Evolutionary conservation across 2,113 vertebrate species (phyloP).

Genomic region (human (Homo sapiens)): GRCh38 chr12:132066501-132067000

Average conservation of each 20-base stretch:
- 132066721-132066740: not conserved
- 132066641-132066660: too few species aligned
- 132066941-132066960: conserved; percentile 88
- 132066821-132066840: conserved; percentile 86
- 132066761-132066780: conserved; percentile 67
- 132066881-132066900: conserved; percentile 89
- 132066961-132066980: conserved; percentile 81
- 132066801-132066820: conserved; percentile 86
- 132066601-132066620: not conserved
- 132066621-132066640: rapidly evolving
- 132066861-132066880: conserved; percentile 90
- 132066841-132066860: conserved; percentile 92
- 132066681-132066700: not conserved
- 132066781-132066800: conserved; percentile 84
- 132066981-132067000: not conserved
- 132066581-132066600: not conserved
- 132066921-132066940: conserved; percentile 89
- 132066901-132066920: conserved; percentile 89
- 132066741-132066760: not conserved
- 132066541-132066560: rapidly evolving
- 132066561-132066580: not conserved
- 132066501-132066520: rapidly evolving
- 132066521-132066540: rapidly evolving
- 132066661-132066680: not conserved
- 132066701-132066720: not conserved